Evolutionary conservation across 2,797 vertebrate species (phyloP).

Genomic region (Arrhamphus sclerolepis): DNA sequence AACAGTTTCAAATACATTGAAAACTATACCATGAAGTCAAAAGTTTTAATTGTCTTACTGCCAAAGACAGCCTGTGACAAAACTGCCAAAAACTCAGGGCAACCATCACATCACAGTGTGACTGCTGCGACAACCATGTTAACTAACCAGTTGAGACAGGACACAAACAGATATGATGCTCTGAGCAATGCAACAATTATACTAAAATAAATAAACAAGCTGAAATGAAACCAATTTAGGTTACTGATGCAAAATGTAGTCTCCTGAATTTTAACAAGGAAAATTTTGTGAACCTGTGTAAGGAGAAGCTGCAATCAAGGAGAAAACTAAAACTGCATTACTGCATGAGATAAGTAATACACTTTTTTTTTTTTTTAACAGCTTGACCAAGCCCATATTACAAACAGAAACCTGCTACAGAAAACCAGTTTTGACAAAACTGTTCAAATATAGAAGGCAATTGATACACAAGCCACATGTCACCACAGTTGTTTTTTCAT

Average conservation of each 20-base stretch:
- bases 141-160: no score
- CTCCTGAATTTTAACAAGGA: not conserved
- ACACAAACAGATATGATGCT: no score
- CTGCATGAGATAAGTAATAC: no score
- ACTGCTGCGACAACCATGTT: not conserved
- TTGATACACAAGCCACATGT: not conserved
- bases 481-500: conserved; percentile 17
- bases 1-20: no score
- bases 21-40: no score
- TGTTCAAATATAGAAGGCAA: not conserved
- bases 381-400: not conserved
- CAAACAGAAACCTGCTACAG: no score
- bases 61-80: no score
- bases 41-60: no score
- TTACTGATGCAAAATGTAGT: not conserved
- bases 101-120: not conserved
- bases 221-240: not conserved
- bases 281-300: not conserved
- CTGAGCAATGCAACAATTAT: not conserved
- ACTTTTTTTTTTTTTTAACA: not conserved
- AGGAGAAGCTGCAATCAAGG: not conserved
- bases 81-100: no score
- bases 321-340: no score
- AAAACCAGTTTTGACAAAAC: not conserved
- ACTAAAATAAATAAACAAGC: not conserved